Evolutionary conservation across 2,888 invertebrate species (phyloP).

Genomic region (Synanthedon myopaeformis): DNA sequence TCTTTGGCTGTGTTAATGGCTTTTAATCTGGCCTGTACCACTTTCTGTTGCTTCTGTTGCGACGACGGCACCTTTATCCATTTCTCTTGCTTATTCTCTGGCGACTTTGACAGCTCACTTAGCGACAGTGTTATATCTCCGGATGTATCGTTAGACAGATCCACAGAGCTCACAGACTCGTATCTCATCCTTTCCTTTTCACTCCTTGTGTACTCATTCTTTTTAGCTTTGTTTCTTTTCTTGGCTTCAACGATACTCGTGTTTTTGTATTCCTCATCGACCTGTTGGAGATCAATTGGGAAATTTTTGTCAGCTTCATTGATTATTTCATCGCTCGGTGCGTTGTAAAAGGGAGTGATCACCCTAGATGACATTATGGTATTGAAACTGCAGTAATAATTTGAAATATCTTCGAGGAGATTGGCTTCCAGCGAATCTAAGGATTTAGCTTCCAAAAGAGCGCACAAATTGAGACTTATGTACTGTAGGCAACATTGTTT

Average conservation of each 20-base stretch:
- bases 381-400: constrained; percentile 75
- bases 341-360: constrained; percentile 77
- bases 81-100: constrained; percentile 33
- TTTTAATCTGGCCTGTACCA: constrained; percentile 59
- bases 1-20: constrained; percentile 51
- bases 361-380: constrained; percentile 71
- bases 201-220: constrained; percentile 54
- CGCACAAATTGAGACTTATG: constrained; percentile 79
- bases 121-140: constrained; percentile 54
- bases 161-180: constrained; percentile 53
- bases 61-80: constrained; percentile 60
- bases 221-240: constrained; percentile 54
- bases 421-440: constrained; percentile 74
- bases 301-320: constrained; percentile 41
- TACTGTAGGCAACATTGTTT: constrained; percentile 81
- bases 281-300: constrained; percentile 58
- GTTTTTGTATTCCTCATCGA: constrained; percentile 63
- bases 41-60: constrained; percentile 57
- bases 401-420: constrained; percentile 74
- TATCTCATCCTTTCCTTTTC: constrained; percentile 55
- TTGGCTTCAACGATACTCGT: constrained; percentile 42
- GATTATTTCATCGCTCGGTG: constrained; percentile 71
- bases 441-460: constrained; percentile 76
- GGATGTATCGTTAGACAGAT: constrained; percentile 41
- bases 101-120: constrained; percentile 32